phyloP scores from a whole-genome alignment of 2,113 vertebrate species.

The Periophthalmus modestus region DNA sequence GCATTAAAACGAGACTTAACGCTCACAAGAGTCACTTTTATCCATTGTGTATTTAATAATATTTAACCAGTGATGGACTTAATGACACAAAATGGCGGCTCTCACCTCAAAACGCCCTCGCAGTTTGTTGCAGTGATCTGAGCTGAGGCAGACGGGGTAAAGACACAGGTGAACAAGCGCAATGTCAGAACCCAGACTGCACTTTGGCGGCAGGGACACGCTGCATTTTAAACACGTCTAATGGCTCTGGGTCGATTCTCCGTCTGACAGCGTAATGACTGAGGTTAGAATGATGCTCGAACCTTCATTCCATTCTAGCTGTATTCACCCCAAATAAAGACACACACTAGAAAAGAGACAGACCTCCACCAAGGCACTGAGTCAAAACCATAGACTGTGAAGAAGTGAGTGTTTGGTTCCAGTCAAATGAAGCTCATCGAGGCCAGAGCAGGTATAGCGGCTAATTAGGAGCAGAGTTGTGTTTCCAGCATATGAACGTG shows the following conservation, averaged over 20 bases:
- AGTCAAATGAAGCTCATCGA: too few species aligned
- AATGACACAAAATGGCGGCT: background rate
- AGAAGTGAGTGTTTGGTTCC: too few species aligned
- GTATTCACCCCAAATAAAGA: constrained; percentile 10
- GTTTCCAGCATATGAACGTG: too few species aligned
- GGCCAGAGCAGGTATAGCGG: too few species aligned
- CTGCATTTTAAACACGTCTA: constrained; percentile 24
- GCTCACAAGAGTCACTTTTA: too few species aligned
- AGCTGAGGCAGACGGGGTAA: background rate
- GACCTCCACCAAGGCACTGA: background rate
- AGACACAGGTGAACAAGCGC: constrained; percentile 63
- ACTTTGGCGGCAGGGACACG: constrained; percentile 40
- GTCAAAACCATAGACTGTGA: background rate
- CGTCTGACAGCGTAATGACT: constrained; percentile 30
- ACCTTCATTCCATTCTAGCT: background rate
- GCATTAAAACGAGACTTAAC: too few species aligned
- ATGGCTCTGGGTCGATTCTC: constrained; percentile 39
- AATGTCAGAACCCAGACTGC: constrained; percentile 40
- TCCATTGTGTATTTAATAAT: too few species aligned
- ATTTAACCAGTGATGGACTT: background rate
- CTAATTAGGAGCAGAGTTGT: too few species aligned
- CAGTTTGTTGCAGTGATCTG: background rate
- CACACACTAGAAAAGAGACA: background rate
- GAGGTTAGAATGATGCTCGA: constrained; percentile 4
- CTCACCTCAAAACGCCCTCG: background rate